phyloP scores from a whole-genome alignment of 2,113 vertebrate genomes.

The Spea multiplicata region DNA sequence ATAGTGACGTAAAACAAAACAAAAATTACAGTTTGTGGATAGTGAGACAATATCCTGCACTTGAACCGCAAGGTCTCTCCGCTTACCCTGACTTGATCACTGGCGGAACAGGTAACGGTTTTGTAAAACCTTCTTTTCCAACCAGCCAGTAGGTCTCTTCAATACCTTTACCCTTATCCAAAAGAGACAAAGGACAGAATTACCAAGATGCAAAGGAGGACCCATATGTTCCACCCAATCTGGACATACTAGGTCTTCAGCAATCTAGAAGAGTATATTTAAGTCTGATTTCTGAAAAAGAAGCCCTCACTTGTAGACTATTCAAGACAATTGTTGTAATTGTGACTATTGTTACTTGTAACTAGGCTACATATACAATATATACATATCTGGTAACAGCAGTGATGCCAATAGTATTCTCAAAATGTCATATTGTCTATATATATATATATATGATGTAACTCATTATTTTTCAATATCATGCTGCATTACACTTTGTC shows the following conservation, averaged over 20 bases:
- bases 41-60: conserved; percentile 36
- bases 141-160: conserved; percentile 79
- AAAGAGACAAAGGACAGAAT: conserved; percentile 45
- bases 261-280: neutral
- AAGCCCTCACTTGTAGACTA: too few species aligned
- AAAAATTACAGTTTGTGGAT: conserved; percentile 20
- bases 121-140: conserved; percentile 75
- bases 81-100: conserved; percentile 70
- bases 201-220: conserved; percentile 39
- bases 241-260: conserved; percentile 8
- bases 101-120: conserved; percentile 73
- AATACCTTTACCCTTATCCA: conserved; percentile 53
- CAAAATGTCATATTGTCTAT: too few species aligned
- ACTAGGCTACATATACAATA: too few species aligned
- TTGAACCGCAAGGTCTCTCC: conserved; percentile 32
- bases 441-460: too few species aligned
- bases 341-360: too few species aligned
- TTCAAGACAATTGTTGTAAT: too few species aligned
- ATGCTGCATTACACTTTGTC: too few species aligned
- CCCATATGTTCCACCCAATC: conserved; percentile 12
- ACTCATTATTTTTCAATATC: too few species aligned
- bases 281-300: neutral
- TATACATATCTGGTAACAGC: too few species aligned
- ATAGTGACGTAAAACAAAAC: conserved; percentile 38
- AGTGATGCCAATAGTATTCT: too few species aligned